Evolutionary conservation across 2,113 vertebrate species (phyloP), one percentile per base, ranked within the genome.

Genomic region (Protomyctophum bolini): DNA sequence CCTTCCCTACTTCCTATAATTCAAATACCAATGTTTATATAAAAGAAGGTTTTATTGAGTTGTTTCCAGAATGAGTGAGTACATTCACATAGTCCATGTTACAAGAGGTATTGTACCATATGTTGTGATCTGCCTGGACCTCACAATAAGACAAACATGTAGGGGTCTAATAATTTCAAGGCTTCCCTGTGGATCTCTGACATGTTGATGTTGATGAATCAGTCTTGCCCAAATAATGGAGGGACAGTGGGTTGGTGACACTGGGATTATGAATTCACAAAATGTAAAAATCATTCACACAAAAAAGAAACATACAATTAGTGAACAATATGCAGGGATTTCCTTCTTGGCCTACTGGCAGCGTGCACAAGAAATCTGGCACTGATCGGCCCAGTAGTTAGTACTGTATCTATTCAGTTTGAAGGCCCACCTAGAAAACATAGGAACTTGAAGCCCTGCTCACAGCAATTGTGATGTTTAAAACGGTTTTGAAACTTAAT

Each of bases 21-120:
- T 66, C 65, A 48, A 58, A 29, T 56, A 45, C 41, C 11, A 63
- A 2, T 54, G 52, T 77, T 14, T 54, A 1, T 11, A 28, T 41
- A 41, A 41, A 41, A 41, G 28, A 29, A 63, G 3, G 28, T 62
- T 63, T 9, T 70, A 28, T 71, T 66, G 48, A 54, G 41, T 75
- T 1, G 8, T 15, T 12, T 12, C 51, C 21, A 8, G n/a, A 54
- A 54, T 41, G 29, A 10, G 8, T 58, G 3, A 2, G 49, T 64
- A 12, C 52, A 48, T 75, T 50, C 21, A 46, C 46, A 9, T 63
- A 11, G 0, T 10, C 3, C 56, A 68, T 3, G 4, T 21, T 2
- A 71, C 4, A 21, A 21, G 28, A 48, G 28, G 33, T 56, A 55
- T 2, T 68, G 47, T 8, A 64, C 21, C 50, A 54, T 56, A 54